Percentiles rank a stretch among this genome's conserved stretches.
These are phyloP conservation scores for Ceratotherium simum DNA, from an alignment of 2,113 vertebrate species.

Conservation along the genomic window DNA sequence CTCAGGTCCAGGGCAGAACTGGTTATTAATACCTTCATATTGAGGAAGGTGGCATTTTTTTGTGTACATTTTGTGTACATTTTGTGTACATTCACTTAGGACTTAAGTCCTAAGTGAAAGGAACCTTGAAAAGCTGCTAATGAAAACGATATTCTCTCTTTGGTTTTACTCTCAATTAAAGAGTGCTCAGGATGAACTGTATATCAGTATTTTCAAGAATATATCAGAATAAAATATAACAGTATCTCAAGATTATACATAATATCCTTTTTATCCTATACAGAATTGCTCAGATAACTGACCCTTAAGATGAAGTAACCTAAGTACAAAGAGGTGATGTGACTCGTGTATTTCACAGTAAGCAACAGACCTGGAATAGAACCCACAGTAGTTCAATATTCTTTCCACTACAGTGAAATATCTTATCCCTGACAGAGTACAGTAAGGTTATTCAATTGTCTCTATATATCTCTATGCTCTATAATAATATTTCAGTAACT, in stretches of 20 bases:
- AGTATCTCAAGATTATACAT: background rate
- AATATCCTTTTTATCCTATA: background rate
- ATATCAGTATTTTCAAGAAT: background rate
- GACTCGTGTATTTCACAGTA: background rate
- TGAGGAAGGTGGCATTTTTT: background rate
- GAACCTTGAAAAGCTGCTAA: background rate
- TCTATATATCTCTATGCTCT: background rate
- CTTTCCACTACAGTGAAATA: background rate
- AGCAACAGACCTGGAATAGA: background rate
- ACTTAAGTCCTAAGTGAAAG: background rate
- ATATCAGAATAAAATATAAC: background rate
- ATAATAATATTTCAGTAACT: background rate
- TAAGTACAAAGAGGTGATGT: background rate
- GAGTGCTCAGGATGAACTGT: background rate
- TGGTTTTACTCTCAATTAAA: background rate
- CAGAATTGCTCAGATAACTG: background rate
- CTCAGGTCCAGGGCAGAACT: background rate
- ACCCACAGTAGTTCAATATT: background rate
- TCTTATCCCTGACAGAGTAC: background rate
- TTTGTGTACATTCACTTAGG: background rate
- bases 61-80: background rate
- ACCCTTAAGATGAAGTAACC: background rate
- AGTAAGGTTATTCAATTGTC: background rate
- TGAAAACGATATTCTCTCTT: background rate
- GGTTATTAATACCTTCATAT: background rate